Evolutionary conservation across 1,140 invertebrate genomes (phyloP).

Genomic region (Cyclina sinensis): DNA sequence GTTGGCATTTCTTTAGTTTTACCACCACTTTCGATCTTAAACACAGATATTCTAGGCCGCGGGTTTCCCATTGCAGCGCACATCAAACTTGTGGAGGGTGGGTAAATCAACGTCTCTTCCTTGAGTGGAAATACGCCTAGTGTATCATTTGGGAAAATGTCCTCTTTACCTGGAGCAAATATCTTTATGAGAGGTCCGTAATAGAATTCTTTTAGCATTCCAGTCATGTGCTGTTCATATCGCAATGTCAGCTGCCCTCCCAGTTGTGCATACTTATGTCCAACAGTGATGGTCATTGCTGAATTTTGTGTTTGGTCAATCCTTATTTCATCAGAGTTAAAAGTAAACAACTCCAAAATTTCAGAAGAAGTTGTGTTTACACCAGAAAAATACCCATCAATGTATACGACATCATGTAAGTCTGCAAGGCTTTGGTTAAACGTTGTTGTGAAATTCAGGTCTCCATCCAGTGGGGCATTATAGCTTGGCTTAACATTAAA

Average conservation of each 20-base stretch:
- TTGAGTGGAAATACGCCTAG: neutral
- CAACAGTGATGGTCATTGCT: neutral
- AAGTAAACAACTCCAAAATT: neutral
- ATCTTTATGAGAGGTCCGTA: neutral
- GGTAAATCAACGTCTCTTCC: neutral
- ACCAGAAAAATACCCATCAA: neutral
- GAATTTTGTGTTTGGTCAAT: neutral
- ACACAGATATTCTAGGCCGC: neutral
- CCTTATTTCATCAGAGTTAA: neutral
- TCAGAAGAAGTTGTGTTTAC: neutral
- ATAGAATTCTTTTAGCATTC: neutral
- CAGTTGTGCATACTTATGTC: neutral
- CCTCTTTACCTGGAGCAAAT: neutral
- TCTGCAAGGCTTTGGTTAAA: neutral
- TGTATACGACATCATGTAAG: neutral
- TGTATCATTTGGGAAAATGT: neutral
- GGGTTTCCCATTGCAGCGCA: conserved; percentile 29
- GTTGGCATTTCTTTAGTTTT: neutral
- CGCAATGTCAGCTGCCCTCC: neutral
- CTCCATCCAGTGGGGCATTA: neutral
- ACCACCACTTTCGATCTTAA: neutral
- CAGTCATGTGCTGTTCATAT: neutral
- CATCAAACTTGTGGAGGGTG: neutral
- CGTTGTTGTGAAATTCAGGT: neutral
- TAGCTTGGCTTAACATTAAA: neutral